A percentile compares a stretch with the other conserved stretches of the same genome.
Evolutionary conservation across 2,888 invertebrate species (phyloP).

Genomic region (Galeopsomyia nigrocyanea): DNA sequence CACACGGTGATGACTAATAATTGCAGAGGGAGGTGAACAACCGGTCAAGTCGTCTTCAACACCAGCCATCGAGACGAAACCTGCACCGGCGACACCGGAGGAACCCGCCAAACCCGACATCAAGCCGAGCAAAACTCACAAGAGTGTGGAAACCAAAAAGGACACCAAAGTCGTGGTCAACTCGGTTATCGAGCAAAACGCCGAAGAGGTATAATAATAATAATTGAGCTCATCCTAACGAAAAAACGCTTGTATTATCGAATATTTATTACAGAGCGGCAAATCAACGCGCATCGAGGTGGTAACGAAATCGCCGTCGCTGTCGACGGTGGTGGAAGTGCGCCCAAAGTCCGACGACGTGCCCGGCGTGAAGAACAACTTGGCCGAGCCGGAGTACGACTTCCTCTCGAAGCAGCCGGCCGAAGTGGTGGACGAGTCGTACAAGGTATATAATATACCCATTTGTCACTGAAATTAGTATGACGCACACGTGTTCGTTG

Average conservation of each 20-base stretch:
- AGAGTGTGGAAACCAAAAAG: conserved; percentile 62
- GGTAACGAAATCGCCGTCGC: conserved; percentile 62
- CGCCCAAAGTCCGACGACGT: conserved; percentile 61
- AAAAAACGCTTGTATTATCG: no score
- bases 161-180: conserved; percentile 61
- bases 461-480: no score
- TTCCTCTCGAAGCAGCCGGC: conserved; percentile 87
- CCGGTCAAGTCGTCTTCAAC: conserved; percentile 49
- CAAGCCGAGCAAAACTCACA: conserved; percentile 64
- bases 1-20: not conserved
- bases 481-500: no score
- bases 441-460: conserved; percentile 72
- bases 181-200: conserved; percentile 61
- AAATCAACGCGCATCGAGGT: conserved; percentile 50
- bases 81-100: conserved; percentile 50
- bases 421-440: conserved; percentile 88
- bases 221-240: no score
- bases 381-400: conserved; percentile 87
- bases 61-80: conserved; percentile 63
- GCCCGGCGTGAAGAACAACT: conserved; percentile 76
- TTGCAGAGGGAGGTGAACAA: conserved; percentile 49
- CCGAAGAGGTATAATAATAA: conserved; percentile 39
- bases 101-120: conserved; percentile 55
- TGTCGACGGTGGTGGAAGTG: conserved; percentile 74
- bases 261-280: conserved; percentile 25